Base-by-base conservation (phyloP, 2,888 invertebrate species). In the Theristus sp. region DNA sequence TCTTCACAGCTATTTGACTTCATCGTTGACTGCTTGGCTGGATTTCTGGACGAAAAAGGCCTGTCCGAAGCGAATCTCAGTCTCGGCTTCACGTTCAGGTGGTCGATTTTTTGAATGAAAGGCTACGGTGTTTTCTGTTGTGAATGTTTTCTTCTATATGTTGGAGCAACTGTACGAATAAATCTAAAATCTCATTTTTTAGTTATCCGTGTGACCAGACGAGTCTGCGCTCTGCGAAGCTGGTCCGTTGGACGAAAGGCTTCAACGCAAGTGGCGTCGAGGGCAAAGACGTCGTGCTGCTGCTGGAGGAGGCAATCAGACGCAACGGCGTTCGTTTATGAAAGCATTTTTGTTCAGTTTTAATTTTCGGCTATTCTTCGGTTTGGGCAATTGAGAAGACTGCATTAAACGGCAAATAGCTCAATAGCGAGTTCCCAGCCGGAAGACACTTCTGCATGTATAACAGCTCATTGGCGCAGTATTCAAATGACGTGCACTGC, bases 231-330 rank as follows among this genome's bases (percentile, higher is more conserved):
- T 27, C 10, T 6, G 56, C 56, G 17, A 28, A 30, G 29, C 24
- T 56, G 30, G 17, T 56, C 68, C 82, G 84, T 56, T 96, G 94
- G 94, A 94, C 94, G 22, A 96, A 96, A 78, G 91, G 91, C 3
- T 96, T 94, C 78, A 86, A 86, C 66, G 91, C 91, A 75, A 83
- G 84, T 28, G 90, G 88, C 2, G 90, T 90, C 2, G 86, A 89
- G 57, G 85, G 84, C 6, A 82, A 89, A 72, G 90, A 94, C 74
- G 90, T 96, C 25, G 93, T 91, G 1, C 82, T 83, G 67, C 80
- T 90, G 63, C 81, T 94, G 1, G 84, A 88, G 73, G 86, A 87
- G 62, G 89, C 94, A n/a, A 56, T 56, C 2, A 2, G 30, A 3
- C 30, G 30, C 10, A 29, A 30, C 27, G 54, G 54, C 13, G 49